phyloP scores from a whole-genome alignment of 2,113 vertebrate species.

The Dunckerocampus dactyliophorus region DNA sequence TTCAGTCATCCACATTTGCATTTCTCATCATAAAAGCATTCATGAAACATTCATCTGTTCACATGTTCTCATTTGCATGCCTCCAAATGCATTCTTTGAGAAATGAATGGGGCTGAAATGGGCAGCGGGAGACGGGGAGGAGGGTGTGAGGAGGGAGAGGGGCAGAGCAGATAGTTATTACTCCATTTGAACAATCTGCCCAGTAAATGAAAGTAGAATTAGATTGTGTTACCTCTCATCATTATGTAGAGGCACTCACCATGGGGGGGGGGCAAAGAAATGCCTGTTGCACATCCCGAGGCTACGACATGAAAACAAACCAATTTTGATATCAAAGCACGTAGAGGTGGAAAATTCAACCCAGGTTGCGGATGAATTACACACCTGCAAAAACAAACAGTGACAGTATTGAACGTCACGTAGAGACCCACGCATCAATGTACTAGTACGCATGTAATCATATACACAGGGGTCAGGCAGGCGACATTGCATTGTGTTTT shows the following conservation, averaged over 20 bases:
- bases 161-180: constrained; percentile 13
- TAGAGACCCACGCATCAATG: not conserved
- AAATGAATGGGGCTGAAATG: constrained; percentile 37
- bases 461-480: constrained; percentile 6
- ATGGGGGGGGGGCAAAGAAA: constrained; percentile 12
- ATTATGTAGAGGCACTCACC: constrained; percentile 30
- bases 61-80: constrained; percentile 63
- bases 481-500: constrained; percentile 20
- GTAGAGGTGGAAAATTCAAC: constrained; percentile 13
- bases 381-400: constrained; percentile 19
- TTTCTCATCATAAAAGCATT: constrained; percentile 67
- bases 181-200: constrained; percentile 33
- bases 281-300: constrained; percentile 35
- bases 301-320: constrained; percentile 37
- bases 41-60: constrained; percentile 73
- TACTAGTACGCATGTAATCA: constrained; percentile 19
- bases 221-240: constrained; percentile 47
- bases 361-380: no score
- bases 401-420: not conserved
- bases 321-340: constrained; percentile 28
- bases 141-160: not conserved
- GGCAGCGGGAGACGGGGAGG: constrained; percentile 8
- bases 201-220: constrained; percentile 61
- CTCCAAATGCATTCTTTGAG: constrained; percentile 49
- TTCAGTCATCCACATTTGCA: constrained; percentile 69